Conservation (phyloP, 2,888 invertebrate species). For the Synanthedon myopaeformis region DNA sequence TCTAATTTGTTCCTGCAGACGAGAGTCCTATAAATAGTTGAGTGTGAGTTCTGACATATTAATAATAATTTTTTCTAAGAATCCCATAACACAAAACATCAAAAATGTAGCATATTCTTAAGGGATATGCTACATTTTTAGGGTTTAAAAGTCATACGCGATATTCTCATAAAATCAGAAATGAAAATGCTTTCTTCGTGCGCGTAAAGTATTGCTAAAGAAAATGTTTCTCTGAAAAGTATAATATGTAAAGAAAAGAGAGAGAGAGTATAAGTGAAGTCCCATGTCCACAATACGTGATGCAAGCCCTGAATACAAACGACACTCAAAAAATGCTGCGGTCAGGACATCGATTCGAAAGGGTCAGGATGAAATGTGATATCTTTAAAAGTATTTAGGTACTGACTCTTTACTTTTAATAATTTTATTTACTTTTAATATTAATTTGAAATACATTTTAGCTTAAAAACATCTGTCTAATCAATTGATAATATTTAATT, state of each 20-base stretch:
- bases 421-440: background rate
- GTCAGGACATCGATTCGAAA: slow-evolving; percentile 11
- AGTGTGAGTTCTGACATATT: too few species aligned
- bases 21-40: too few species aligned
- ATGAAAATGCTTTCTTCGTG: background rate
- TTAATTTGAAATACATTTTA: background rate
- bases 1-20: too few species aligned
- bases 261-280: slow-evolving; percentile 32
- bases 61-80: too few species aligned
- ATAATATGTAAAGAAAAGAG: slow-evolving; percentile 16
- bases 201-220: slow-evolving; percentile 8
- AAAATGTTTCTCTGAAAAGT: slow-evolving; percentile 15
- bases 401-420: background rate
- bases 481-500: too few species aligned
- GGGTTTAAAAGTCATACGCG: too few species aligned
- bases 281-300: slow-evolving; percentile 35
- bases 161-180: too few species aligned
- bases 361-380: slow-evolving; percentile 10
- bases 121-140: too few species aligned
- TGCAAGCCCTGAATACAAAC: slow-evolving; percentile 42
- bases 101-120: too few species aligned
- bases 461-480: too few species aligned
- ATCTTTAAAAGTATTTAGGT: slow-evolving; percentile 18
- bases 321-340: slow-evolving; percentile 26
- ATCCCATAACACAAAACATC: too few species aligned